phyloP scores from a whole-genome alignment of 2,113 vertebrate genomes.

The Zosterops hypoxanthus region DNA sequence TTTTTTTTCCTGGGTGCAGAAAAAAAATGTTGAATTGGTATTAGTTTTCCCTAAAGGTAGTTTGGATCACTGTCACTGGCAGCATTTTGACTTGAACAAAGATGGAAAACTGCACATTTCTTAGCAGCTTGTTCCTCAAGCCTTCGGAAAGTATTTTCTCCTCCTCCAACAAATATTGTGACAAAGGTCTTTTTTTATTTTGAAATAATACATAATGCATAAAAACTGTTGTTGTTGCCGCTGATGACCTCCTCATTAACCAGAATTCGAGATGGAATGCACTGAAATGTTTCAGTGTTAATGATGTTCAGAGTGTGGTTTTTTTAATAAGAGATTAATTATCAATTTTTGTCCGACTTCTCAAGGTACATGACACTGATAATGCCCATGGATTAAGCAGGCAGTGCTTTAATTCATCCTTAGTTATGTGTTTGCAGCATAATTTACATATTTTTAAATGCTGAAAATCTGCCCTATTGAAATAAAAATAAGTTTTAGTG shows the following conservation, averaged over 20 bases:
- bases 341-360: neutral
- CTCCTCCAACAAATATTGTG: neutral
- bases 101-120: neutral
- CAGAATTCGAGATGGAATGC: neutral
- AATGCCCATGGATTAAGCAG: neutral
- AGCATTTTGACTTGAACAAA: neutral
- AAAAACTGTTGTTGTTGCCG: neutral
- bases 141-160: neutral
- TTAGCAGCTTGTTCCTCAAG: neutral
- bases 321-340: neutral
- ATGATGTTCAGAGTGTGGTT: neutral
- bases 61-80: neutral
- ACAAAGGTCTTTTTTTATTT: neutral
- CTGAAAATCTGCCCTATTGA: neutral
- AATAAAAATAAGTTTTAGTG: neutral
- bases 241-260: neutral
- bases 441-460: neutral
- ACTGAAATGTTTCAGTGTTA: neutral
- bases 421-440: neutral
- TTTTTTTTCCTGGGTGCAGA: neutral
- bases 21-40: neutral
- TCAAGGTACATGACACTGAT: neutral
- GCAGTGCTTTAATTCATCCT: neutral
- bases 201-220: neutral
- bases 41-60: neutral